phyloP scores from a whole-genome alignment of 2,888 invertebrate genomes.

The Rotaria macrura region DNA sequence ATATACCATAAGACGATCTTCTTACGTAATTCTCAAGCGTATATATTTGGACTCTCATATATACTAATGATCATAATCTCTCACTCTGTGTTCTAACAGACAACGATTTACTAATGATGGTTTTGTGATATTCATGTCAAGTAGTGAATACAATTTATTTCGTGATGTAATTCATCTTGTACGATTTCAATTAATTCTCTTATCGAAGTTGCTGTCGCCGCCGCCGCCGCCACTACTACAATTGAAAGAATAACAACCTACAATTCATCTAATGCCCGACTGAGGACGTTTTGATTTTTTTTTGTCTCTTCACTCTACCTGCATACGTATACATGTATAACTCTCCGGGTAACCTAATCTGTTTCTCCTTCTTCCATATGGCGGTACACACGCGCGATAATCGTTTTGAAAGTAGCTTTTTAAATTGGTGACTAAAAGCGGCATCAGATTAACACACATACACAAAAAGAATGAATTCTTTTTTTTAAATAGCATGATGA shows the following conservation, averaged over 20 bases:
- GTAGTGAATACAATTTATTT: background rate
- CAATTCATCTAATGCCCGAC: background rate
- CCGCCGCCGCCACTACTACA: background rate
- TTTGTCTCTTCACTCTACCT: background rate
- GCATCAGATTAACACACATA: background rate
- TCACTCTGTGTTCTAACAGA: background rate
- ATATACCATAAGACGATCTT: background rate
- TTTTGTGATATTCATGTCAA: background rate
- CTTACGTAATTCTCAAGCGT: background rate
- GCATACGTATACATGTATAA: background rate
- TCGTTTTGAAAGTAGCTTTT: slow-evolving; percentile 11
- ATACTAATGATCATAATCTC: slow-evolving; percentile 4
- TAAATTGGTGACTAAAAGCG: background rate
- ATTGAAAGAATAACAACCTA: background rate
- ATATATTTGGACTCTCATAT: background rate
- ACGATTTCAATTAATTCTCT: slow-evolving; percentile 7
- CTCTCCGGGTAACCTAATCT: background rate
- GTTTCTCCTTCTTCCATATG: background rate
- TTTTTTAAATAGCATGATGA: background rate
- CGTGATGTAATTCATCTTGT: background rate
- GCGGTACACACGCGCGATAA: background rate
- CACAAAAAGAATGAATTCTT: background rate
- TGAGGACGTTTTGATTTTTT: background rate
- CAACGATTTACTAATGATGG: slow-evolving; percentile 1
- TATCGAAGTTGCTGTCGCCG: background rate